Conservation (phyloP, 2,113 vertebrate species). For the Percopsis transmontana region DNA sequence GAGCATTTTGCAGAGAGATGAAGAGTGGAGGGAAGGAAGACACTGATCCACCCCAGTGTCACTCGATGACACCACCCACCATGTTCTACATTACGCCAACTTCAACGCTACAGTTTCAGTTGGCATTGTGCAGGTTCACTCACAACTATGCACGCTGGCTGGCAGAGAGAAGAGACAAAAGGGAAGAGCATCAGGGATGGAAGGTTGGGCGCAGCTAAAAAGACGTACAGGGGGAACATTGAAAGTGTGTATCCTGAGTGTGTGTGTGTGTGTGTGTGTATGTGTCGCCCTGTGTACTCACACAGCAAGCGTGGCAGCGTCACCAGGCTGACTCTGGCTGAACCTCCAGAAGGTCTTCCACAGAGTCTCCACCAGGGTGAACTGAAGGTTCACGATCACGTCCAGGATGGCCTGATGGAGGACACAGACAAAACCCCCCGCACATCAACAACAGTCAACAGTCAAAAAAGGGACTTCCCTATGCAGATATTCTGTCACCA, state of each 20-base stretch:
- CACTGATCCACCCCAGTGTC: no score
- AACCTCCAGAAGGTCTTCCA: slow-evolving; percentile 97
- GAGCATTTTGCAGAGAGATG: no score
- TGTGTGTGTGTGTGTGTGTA: not conserved
- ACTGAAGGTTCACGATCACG: slow-evolving; percentile 94
- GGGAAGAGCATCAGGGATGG: no score
- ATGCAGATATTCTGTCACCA: no score
- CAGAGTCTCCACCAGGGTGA: slow-evolving; percentile 90
- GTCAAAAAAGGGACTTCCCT: not conserved
- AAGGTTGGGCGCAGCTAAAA: no score
- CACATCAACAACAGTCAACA: not conserved
- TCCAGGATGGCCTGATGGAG: slow-evolving; percentile 86
- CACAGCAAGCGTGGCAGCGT: slow-evolving; percentile 81
- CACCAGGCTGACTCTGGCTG: slow-evolving; percentile 84
- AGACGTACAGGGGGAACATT: not conserved
- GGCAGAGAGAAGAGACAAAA: no score
- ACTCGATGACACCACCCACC: no score
- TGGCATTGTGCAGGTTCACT: no score
- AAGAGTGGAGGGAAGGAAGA: no score
- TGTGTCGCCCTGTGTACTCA: slow-evolving; percentile 70
- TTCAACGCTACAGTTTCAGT: no score
- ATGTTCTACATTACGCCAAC: no score
- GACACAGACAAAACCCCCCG: not conserved
- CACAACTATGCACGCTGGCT: no score
- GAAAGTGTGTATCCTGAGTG: not conserved